phyloP scores from a whole-genome alignment of 2,797 vertebrate species.

The Coracias cyanogaster region DNA sequence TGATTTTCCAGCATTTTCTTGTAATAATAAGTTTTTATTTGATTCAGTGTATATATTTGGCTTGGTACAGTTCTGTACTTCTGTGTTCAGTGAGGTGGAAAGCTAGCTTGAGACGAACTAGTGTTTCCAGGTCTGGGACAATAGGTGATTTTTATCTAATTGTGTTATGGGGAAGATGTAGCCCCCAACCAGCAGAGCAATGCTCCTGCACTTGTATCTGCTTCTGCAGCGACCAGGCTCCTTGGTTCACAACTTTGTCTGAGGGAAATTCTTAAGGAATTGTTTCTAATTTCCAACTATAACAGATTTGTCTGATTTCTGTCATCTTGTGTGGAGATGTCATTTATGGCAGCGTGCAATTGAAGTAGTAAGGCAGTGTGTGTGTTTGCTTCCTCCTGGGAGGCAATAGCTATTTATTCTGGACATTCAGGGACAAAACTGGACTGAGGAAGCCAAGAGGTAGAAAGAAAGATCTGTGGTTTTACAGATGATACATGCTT shows the following conservation, averaged over 20 bases:
- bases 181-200: neutral
- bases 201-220: neutral
- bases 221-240: neutral
- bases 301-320: neutral
- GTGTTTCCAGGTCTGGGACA: neutral
- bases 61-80: neutral
- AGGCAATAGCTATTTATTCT: neutral
- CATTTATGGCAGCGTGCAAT: fast-evolving
- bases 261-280: neutral
- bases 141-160: neutral
- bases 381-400: neutral
- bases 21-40: neutral
- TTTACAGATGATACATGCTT: neutral
- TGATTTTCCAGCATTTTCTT: neutral
- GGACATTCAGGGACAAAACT: neutral
- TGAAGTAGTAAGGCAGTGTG: neutral
- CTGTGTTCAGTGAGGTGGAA: neutral
- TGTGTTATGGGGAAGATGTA: neutral
- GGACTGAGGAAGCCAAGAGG: neutral
- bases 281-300: neutral
- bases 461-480: neutral
- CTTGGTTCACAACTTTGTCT: neutral
- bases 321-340: fast-evolving
- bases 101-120: neutral
- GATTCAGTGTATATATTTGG: neutral